These are phyloP conservation scores for Myiagra hebetior DNA, from an alignment of 2,113 vertebrate genomes.

Conservation along the genomic window DNA sequence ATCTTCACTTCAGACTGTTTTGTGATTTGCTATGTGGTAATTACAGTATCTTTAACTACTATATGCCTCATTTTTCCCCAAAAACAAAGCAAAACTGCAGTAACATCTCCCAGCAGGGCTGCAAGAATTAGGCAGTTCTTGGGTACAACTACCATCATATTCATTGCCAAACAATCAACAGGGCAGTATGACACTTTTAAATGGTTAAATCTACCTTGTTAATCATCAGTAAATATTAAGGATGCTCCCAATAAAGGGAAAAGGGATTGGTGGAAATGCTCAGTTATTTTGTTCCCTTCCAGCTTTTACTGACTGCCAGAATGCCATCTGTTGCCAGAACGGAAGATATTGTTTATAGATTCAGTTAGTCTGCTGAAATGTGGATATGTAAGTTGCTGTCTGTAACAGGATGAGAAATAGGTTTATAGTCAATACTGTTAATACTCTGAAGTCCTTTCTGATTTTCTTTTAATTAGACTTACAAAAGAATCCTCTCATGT, in stretches of 20 bases:
- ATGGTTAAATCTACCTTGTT: not conserved
- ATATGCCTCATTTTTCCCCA: not conserved
- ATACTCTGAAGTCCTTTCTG: not conserved
- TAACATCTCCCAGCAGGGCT: not conserved
- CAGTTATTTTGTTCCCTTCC: not conserved
- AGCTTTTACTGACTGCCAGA: conserved; percentile 34
- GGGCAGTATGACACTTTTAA: not conserved
- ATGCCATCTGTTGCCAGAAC: conserved; percentile 26
- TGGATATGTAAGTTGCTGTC: not conserved
- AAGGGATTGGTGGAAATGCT: not conserved
- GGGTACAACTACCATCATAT: not conserved
- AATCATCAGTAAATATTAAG: not conserved
- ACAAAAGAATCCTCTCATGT: not conserved
- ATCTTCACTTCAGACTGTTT: not conserved
- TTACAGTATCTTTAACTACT: not conserved
- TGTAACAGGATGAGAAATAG: not conserved
- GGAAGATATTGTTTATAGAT: conserved; percentile 10
- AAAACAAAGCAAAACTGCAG: not conserved
- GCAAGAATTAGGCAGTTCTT: not conserved
- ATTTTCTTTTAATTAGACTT: not conserved
- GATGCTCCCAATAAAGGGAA: not conserved
- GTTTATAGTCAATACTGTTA: not conserved
- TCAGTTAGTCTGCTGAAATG: not conserved
- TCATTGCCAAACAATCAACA: not conserved
- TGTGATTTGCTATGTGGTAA: not conserved